phyloP scores from a whole-genome alignment of 2,113 vertebrate genomes.

The Turnix velox region DNA sequence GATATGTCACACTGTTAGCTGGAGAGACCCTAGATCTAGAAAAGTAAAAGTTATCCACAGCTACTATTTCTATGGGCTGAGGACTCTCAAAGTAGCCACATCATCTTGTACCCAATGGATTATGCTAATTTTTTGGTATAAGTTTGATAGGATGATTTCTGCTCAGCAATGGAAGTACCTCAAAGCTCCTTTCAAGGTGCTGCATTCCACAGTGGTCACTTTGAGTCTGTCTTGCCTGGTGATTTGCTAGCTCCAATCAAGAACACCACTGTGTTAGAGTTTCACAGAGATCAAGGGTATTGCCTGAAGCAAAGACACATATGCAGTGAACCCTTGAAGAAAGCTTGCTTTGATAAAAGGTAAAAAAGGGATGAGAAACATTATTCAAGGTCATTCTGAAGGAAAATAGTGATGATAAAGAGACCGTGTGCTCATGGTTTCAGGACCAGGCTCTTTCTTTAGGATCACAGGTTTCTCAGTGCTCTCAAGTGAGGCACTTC shows the following conservation, averaged over 20 bases:
- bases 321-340: neutral
- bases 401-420: neutral
- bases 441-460: neutral
- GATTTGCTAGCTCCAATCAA: neutral
- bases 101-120: neutral
- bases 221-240: neutral
- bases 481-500: neutral
- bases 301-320: neutral
- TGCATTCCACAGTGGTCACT: neutral
- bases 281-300: neutral
- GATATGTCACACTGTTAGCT: neutral
- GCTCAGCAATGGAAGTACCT: neutral
- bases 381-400: conserved; percentile 1
- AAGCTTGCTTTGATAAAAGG: neutral
- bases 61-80: neutral
- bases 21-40: neutral
- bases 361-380: neutral
- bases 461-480: neutral
- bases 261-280: neutral
- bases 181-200: neutral
- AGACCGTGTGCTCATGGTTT: neutral
- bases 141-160: neutral
- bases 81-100: neutral
- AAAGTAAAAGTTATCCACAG: neutral
- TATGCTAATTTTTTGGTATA: neutral